Conservation (phyloP, 2,113 vertebrate species). For the human region GRCh38 chr16:88987501-88988000, state of each 20-base stretch:
- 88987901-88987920: neutral
- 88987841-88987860: neutral
- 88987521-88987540: neutral
- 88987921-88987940: neutral
- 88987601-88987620: neutral
- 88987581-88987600: fast-evolving
- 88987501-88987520: neutral
- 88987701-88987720: neutral
- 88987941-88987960: no score
- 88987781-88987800: neutral
- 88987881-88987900: no score
- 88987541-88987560: neutral
- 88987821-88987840: no score
- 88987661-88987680: neutral
- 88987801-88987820: no score
- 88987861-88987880: neutral
- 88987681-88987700: neutral
- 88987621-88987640: neutral
- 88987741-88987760: neutral
- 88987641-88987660: neutral
- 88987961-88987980: neutral
- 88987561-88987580: neutral
- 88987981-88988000: no score
- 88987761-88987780: neutral
- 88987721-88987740: neutral